phyloP scores from a whole-genome alignment of 2,113 vertebrate species.

The Eolophus roseicapilla region DNA sequence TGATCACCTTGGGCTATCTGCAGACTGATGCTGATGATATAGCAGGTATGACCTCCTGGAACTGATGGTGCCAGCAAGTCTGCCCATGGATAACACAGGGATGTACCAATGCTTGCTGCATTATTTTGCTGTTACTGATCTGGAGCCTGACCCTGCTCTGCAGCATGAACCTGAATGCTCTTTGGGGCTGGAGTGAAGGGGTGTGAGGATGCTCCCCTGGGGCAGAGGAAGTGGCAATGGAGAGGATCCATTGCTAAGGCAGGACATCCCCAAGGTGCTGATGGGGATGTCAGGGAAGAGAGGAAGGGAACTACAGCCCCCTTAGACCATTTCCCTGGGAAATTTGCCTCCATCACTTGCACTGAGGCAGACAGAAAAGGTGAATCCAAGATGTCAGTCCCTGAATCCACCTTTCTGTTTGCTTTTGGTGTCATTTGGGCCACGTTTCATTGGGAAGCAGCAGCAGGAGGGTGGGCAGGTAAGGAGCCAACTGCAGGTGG shows the following conservation, averaged over 20 bases:
- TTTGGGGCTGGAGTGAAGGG: not conserved
- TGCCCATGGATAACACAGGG: not conserved
- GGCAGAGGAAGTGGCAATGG: not conserved
- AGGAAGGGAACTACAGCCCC: not conserved
- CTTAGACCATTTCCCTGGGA: not conserved
- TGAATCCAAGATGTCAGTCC: not conserved
- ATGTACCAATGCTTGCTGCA: accelerated
- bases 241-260: not conserved
- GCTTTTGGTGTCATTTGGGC: not conserved
- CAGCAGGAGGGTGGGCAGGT: not conserved
- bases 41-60: not conserved
- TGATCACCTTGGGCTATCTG: not conserved
- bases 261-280: not conserved
- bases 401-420: not conserved
- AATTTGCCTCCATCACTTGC: not conserved
- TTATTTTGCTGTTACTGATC: not conserved
- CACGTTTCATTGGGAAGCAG: accelerated
- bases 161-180: not conserved
- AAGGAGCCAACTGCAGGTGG: not conserved
- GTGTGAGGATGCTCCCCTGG: not conserved
- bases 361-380: not conserved
- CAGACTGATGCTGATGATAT: not conserved
- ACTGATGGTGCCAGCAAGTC: not conserved
- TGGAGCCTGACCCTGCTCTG: not conserved
- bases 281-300: not conserved